Base-by-base conservation (phyloP, 1,140 invertebrate species). In the Trinorchestia longiramus region DNA sequence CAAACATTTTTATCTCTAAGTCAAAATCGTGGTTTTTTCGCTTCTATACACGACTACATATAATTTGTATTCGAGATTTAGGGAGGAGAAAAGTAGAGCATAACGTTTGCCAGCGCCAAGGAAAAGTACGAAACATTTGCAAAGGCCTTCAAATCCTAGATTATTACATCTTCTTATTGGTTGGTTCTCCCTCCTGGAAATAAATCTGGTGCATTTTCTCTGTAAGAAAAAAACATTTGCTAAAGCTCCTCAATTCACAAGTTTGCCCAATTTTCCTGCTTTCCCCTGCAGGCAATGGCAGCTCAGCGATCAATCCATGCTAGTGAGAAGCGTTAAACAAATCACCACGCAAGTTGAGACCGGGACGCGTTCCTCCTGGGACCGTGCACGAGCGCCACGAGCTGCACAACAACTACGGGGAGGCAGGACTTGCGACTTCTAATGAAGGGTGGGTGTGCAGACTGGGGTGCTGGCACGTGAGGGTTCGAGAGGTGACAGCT, bases 241-340 rank as follows among this genome's bases (percentile, higher is more conserved):
- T 47, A 94, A 94, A 94, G 92, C 92, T 47, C 92, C 43, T 94
- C 92, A 19, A 94, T 94, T 94, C 92, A 94, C 92, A 94, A 94
- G 92, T 94, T 94, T 94, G 92, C 17, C 44, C 43, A 94, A 94
- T 19, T 94, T 94, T 94, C 43, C 43, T 94, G 92, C 44, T 94
- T 94, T n/a, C 92, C 92, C 92, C 92, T n/a, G 44, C 43, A 6
- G 41, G 92, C 44, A 47, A 45, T 43, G 44, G 92, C 44, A n/a
- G 92, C 44, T 43, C 6, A 17, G 44, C 92, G 92, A 94, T 94
- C 92, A 94, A 94, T 94, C 92, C 92, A 94, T 47, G 92, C 92
- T 45, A 43, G 92, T 47, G 44, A 45, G 92, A n/a, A 94, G 92
- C 92, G 44, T 43, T 94, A 45, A 94, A 94, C 92, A 94, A 94